Evolutionary conservation across 2,888 invertebrate genomes (phyloP).

Genomic region (Iselma pallidipennis): DNA sequence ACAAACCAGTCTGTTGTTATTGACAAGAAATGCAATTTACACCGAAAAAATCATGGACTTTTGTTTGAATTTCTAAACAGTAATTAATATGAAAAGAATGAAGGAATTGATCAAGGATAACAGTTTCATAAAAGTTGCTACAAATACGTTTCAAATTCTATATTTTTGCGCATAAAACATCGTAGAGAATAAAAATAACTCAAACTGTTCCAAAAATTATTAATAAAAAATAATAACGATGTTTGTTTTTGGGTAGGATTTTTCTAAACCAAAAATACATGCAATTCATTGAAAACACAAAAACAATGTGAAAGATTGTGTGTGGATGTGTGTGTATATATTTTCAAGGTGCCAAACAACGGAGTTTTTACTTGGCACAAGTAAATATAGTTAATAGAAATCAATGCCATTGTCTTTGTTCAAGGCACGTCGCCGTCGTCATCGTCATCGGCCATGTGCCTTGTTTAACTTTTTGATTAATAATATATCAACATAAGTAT

Average conservation of each 20-base stretch:
- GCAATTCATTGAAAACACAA: neutral
- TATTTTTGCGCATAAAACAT: neutral
- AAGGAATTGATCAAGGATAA: neutral
- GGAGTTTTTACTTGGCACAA: neutral
- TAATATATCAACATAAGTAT: neutral
- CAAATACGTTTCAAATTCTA: too few species aligned
- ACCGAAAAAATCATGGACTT: neutral
- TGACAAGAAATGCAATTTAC: neutral
- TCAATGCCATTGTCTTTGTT: constrained; percentile 1
- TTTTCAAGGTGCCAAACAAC: neutral
- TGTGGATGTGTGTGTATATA: too few species aligned
- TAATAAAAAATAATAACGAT: neutral
- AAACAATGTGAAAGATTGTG: neutral
- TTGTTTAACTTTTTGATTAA: neutral
- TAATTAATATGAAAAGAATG: neutral
- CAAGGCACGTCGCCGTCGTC: neutral
- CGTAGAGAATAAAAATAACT: neutral
- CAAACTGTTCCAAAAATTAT: neutral
- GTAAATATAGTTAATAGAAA: neutral
- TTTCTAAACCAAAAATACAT: neutral
- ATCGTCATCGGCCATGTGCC: neutral
- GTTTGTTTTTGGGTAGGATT: neutral
- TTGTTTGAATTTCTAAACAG: neutral
- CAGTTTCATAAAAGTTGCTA: neutral
- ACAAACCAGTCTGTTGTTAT: neutral